A percentile compares a stretch with the other conserved stretches of the same genome.
phyloP scores from a whole-genome alignment of 2,888 invertebrate species.

The Cheilosia grossa region DNA sequence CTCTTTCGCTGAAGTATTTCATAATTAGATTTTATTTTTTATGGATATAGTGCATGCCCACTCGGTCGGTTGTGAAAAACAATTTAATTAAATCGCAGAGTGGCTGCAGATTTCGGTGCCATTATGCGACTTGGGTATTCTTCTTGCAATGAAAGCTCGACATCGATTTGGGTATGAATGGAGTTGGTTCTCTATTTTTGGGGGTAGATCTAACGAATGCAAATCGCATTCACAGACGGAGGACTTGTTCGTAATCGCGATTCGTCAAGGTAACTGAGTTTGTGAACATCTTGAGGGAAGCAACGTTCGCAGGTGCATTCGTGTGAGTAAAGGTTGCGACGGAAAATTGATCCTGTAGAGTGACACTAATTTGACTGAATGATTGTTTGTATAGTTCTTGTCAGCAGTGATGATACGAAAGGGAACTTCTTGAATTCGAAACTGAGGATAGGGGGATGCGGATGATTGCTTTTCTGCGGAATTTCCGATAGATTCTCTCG shows the following conservation, averaged over 20 bases:
- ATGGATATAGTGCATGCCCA: neutral
- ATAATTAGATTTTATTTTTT: constrained; percentile 27
- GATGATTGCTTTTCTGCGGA: constrained; percentile 10
- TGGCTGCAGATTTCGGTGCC: constrained; percentile 10
- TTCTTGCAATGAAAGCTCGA: constrained; percentile 3
- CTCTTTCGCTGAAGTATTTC: neutral
- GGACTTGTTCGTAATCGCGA: constrained; percentile 37
- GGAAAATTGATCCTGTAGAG: constrained; percentile 34
- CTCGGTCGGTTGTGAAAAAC: constrained; percentile 10
- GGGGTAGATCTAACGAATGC: constrained; percentile 28
- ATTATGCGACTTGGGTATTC: neutral
- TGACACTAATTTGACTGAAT: constrained; percentile 64
- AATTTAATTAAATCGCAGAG: constrained; percentile 56
- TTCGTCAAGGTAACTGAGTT: constrained; percentile 32
- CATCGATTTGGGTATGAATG: constrained; percentile 24
- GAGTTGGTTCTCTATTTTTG: neutral
- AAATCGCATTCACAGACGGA: constrained; percentile 49
- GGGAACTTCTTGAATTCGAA: constrained; percentile 15
- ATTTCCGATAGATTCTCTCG: constrained; percentile 24
- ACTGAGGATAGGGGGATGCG: constrained; percentile 25
- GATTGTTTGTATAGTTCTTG: constrained; percentile 57
- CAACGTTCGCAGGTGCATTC: constrained; percentile 38
- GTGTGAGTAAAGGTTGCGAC: neutral
- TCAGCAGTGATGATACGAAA: neutral
- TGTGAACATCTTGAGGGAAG: constrained; percentile 16